Percentiles rank a stretch among this genome's conserved stretches.
These are phyloP conservation scores for Pangasius macronema DNA, from an alignment of 2,797 vertebrate species.

Conservation along the genomic window DNA sequence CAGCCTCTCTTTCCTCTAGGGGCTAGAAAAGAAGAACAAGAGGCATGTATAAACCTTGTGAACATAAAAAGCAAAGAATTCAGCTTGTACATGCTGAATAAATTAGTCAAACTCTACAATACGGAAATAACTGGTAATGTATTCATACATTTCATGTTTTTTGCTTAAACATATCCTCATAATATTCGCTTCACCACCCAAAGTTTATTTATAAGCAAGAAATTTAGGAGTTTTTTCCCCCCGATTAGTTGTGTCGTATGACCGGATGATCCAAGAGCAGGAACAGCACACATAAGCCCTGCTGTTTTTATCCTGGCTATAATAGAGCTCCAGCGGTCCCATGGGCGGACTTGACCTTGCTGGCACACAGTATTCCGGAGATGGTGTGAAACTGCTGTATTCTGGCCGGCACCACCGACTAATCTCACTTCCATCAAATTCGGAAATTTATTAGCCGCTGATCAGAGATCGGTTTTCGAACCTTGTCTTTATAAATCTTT, in stretches of 20 bases:
- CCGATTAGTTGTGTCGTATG: conserved; percentile 15
- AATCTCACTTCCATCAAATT: neutral
- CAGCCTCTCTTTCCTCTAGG: conserved; percentile 69
- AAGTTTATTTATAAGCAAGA: conserved; percentile 13
- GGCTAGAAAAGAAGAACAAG: conserved; percentile 53
- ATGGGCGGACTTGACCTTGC: neutral
- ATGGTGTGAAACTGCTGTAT: conserved; percentile 14
- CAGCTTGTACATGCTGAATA: neutral
- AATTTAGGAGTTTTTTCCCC: neutral
- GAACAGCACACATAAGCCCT: conserved; percentile 36
- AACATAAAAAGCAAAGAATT: neutral
- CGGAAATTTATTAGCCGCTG: neutral
- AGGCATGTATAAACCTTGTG: neutral
- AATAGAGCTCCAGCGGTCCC: neutral
- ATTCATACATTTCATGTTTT: neutral
- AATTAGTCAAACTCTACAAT: neutral
- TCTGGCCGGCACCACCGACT: neutral
- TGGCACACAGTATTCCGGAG: conserved; percentile 27
- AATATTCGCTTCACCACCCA: neutral
- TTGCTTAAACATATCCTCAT: neutral
- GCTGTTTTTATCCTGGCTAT: conserved; percentile 47
- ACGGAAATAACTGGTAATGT: neutral
- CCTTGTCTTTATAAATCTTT: neutral
- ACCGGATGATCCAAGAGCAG: conserved; percentile 19
- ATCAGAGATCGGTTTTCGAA: conserved; percentile 9